Base-by-base conservation (phyloP, 2,888 invertebrate species). In the Allophyes oxyacanthae region DNA sequence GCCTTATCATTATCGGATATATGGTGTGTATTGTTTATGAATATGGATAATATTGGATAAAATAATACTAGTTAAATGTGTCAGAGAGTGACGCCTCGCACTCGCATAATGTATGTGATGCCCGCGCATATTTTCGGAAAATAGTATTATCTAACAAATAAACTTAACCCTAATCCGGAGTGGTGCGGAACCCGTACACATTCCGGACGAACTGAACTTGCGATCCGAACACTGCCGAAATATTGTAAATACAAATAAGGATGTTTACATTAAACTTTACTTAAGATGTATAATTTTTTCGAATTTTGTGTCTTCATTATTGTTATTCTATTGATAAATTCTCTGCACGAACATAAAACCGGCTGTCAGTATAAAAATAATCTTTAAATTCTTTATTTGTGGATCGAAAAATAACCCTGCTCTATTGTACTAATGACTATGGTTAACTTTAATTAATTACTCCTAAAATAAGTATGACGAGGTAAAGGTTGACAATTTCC, bases 381-480 rank as follows among this genome's bases (percentile, higher is more conserved):
- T 88, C 82, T 89, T 85, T 90, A 91, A 75, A 71, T 84, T 91
- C 87, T 91, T 90, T 91, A 88, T 91, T 81, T 92, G 92, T 93
- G 92, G 93, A 92, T 94, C 93, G 93, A 93, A 94, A 94, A 94
- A 89, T 90, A 94, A 94, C 93, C 93, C 93, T 93, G 94, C 91
- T 92, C 93, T 94, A 94, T 94, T 93, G 92, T 91, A 92, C 92
- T 94, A 94, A 89, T 85, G 82, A 79, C 92, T 94, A 94, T 94
- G 92, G 90, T 93, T 93, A 93, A 92, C 85, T 86, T 90, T 92
- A 92, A 93, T 91, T 90, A 93, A 92, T 91, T 92, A 93, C 83
- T 85, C 88, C 91, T 93, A 93, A 92, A 91, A 91, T 91, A 92
- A 92, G 82, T 84, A 85, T 80, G 90, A 90, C 88, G 91, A 93